A percentile compares a stretch with the other conserved stretches of the same genome.
Evolutionary conservation across 2,113 vertebrate genomes (phyloP).

Genomic region (mouse (Mus musculus)): DNA sequence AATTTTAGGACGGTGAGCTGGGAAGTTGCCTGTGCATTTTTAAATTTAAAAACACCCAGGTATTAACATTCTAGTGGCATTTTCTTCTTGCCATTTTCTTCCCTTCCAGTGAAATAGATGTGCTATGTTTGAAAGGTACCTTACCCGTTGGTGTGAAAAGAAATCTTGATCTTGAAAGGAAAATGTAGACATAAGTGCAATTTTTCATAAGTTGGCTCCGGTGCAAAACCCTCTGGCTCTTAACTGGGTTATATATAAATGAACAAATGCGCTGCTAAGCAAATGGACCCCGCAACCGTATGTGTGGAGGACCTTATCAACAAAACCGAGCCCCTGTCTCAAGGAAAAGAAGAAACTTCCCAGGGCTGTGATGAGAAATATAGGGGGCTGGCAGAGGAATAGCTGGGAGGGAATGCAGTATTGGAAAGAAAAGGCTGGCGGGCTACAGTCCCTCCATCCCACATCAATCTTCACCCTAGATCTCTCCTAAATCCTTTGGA

Average conservation of each 20-base stretch:
- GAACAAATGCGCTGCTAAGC: constrained; percentile 25
- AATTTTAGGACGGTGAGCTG: constrained; percentile 57
- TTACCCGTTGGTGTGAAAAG: constrained; percentile 12
- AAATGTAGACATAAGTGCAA: constrained; percentile 10
- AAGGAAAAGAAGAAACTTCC: constrained; percentile 35
- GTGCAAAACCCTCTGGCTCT: constrained; percentile 10
- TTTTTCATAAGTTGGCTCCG: constrained; percentile 56
- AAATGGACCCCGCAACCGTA: background rate
- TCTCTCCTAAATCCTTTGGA: constrained; percentile 51
- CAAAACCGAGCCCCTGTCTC: background rate
- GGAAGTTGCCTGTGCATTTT: background rate
- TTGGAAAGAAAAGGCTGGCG: background rate
- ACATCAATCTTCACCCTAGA: background rate
- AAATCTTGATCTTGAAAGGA: constrained; percentile 45
- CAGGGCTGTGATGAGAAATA: constrained; percentile 15
- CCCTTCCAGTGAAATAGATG: background rate
- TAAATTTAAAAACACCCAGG: constrained; percentile 61
- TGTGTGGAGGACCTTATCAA: background rate
- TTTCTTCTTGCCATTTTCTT: background rate
- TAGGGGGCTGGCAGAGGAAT: background rate
- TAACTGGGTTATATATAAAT: constrained; percentile 49
- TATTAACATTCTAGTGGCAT: constrained; percentile 57
- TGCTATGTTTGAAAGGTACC: constrained; percentile 33
- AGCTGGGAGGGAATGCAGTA: background rate
- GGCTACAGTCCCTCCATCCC: background rate